Percentiles rank a stretch among this genome's conserved stretches.
Conservation (phyloP, 2,113 vertebrate genomes). For the Scortum barcoo region DNA sequence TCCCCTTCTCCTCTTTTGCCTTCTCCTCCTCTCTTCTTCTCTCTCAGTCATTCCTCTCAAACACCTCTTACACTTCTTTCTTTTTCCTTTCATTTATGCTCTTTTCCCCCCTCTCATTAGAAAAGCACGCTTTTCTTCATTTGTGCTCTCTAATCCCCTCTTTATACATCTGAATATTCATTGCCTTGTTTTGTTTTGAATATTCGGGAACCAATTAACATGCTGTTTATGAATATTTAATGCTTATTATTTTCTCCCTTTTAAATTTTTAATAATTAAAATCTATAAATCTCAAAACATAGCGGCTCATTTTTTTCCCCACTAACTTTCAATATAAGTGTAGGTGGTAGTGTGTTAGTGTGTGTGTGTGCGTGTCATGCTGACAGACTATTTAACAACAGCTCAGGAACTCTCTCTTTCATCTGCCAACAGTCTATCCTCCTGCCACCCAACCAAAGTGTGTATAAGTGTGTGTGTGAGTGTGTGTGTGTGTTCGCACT, state of each 20-base stretch:
- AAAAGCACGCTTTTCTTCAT: slow-evolving; percentile 64
- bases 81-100: not conserved
- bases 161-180: slow-evolving; percentile 77
- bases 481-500: slow-evolving; percentile 40
- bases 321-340: slow-evolving; percentile 35
- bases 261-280: slow-evolving; percentile 77
- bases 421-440: slow-evolving; percentile 73
- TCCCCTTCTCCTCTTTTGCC: not conserved
- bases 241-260: slow-evolving; percentile 73
- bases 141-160: slow-evolving; percentile 69
- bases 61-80: not conserved
- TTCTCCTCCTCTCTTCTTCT: slow-evolving; percentile 1
- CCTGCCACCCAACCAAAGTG: slow-evolving; percentile 61
- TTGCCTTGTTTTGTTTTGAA: slow-evolving; percentile 77
- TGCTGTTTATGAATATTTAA: slow-evolving; percentile 77
- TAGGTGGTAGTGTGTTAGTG: slow-evolving; percentile 19
- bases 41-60: not conserved
- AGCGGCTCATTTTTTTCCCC: slow-evolving; percentile 49
- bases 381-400: slow-evolving; percentile 75
- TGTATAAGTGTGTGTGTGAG: slow-evolving; percentile 27
- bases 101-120: slow-evolving; percentile 73
- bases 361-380: slow-evolving; percentile 30
- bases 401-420: slow-evolving; percentile 76
- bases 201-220: slow-evolving; percentile 81
- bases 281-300: slow-evolving; percentile 79